Evolutionary conservation across 2,113 vertebrate genomes (phyloP).

Genomic region (Oceanites oceanicus): DNA sequence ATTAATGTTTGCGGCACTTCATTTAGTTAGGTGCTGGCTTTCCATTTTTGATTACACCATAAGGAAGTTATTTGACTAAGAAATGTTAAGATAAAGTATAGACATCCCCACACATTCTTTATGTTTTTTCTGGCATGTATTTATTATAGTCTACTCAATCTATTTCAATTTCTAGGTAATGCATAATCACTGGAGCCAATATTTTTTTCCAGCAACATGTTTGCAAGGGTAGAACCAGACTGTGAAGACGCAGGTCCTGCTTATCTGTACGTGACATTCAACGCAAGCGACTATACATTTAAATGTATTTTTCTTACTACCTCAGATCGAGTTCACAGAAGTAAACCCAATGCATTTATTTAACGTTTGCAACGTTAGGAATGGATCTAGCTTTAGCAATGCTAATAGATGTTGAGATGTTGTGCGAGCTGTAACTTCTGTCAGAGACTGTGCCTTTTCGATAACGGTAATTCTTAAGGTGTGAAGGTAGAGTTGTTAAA

Average conservation of each 20-base stretch:
- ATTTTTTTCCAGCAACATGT: background rate
- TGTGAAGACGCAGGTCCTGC: background rate
- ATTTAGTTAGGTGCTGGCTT: slow-evolving; percentile 19
- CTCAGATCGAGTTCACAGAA: background rate
- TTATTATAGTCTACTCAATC: background rate
- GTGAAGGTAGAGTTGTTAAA: background rate
- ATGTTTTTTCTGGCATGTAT: slow-evolving; percentile 11
- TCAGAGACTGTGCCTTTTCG: background rate
- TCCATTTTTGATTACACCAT: slow-evolving; percentile 45
- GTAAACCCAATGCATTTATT: background rate
- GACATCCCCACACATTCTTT: slow-evolving; percentile 50
- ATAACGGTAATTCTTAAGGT: background rate
- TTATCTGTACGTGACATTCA: background rate
- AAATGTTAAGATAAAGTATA: slow-evolving; percentile 35
- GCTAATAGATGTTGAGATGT: background rate
- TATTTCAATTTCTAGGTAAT: slow-evolving; percentile 20
- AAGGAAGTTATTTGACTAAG: slow-evolving; percentile 39
- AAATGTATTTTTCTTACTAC: background rate
- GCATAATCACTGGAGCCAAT: background rate
- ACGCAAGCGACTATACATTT: background rate
- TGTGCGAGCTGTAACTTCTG: background rate
- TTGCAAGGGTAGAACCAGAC: background rate
- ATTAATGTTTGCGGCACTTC: slow-evolving; percentile 10
- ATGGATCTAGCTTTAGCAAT: background rate
- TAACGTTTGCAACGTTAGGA: background rate